phyloP scores from a whole-genome alignment of 64 coral and sea anemone species.

The Actinia tenebrosa region DNA sequence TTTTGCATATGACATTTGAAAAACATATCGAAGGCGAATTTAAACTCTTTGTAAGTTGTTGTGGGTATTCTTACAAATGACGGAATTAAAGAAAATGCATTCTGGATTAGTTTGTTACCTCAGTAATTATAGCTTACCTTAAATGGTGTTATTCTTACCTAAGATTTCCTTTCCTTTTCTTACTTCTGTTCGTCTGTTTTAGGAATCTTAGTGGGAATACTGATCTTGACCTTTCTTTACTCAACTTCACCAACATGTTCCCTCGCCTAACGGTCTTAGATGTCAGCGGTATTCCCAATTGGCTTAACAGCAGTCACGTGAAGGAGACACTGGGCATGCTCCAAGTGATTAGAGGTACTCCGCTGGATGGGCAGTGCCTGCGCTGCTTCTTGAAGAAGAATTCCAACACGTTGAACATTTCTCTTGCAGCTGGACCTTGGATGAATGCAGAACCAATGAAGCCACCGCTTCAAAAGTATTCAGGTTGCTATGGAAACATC shows the following conservation, averaged over 20 bases:
- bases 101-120: too few species aligned
- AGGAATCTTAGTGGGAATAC: slow-evolving; percentile 20
- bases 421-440: not conserved
- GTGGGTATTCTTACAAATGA: too few species aligned
- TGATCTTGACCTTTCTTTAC: not conserved
- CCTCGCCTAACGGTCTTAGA: not conserved
- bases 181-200: not conserved
- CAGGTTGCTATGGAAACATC: slow-evolving; percentile 26
- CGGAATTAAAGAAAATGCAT: too few species aligned
- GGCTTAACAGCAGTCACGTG: slow-evolving; percentile 10
- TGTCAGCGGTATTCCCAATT: not conserved
- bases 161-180: not conserved
- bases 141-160: too few species aligned
- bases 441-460: not conserved
- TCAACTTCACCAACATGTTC: slow-evolving; percentile 2
- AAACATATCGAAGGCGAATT: too few species aligned
- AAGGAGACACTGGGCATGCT: slow-evolving; percentile 3
- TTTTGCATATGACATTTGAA: too few species aligned
- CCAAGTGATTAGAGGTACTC: slow-evolving; percentile 15
- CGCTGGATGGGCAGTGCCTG: slow-evolving; percentile 20
- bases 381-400: slow-evolving; percentile 11
- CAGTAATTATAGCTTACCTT: too few species aligned
- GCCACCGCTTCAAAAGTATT: not conserved
- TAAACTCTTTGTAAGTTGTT: too few species aligned
- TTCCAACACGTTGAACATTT: not conserved